phyloP scores from a whole-genome alignment of 2,888 invertebrate species.

The Ditylenchus weischeri region DNA sequence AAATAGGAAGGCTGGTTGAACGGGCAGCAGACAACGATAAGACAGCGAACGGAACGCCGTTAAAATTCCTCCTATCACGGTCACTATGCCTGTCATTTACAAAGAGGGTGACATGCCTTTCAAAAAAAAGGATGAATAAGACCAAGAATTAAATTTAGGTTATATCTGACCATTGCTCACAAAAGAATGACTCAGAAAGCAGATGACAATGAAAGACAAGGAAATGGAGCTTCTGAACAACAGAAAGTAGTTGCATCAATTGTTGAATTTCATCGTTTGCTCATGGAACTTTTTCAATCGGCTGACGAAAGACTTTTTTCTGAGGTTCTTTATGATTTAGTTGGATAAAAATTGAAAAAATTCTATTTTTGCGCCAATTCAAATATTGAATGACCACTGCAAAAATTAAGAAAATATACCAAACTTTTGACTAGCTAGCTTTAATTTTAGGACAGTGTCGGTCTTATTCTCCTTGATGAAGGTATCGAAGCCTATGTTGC shows the following conservation, averaged over 20 bases:
- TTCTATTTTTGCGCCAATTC: too few species aligned
- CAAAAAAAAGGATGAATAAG: neutral
- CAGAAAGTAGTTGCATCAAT: conserved; percentile 73
- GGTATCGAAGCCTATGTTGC: conserved; percentile 32
- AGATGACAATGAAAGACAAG: neutral
- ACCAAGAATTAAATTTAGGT: conserved; percentile 1
- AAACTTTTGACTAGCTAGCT: neutral
- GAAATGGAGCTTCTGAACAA: neutral
- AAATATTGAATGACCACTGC: too few species aligned
- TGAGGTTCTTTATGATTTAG: conserved; percentile 6
- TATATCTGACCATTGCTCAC: too few species aligned
- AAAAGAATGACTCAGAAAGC: conserved; percentile 11
- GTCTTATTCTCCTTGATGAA: conserved; percentile 28
- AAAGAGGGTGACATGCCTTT: too few species aligned
- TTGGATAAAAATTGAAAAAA: too few species aligned
- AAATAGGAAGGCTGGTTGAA: too few species aligned
- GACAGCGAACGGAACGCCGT: neutral
- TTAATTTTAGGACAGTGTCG: conserved; percentile 29
- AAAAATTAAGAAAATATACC: neutral
- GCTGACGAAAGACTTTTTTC: conserved; percentile 30
- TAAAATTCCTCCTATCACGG: too few species aligned
- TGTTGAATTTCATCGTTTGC: conserved; percentile 76
- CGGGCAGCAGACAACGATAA: too few species aligned
- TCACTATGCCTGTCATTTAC: too few species aligned
- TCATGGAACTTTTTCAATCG: conserved; percentile 69